Evolutionary conservation across 2,113 vertebrate genomes (phyloP).

Genomic region (Otocyon megalotis): DNA sequence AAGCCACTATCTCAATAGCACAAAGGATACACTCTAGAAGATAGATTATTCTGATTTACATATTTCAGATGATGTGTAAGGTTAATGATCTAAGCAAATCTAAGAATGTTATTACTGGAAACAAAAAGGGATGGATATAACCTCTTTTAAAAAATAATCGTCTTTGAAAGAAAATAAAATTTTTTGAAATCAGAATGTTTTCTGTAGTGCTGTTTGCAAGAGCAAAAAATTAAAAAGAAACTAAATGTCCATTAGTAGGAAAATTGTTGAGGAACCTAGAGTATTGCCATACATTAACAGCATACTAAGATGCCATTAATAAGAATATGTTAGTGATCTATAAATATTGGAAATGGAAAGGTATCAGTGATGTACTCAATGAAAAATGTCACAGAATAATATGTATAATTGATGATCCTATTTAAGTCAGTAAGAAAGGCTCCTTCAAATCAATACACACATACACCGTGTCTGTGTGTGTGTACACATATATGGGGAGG

Average conservation of each 20-base stretch:
- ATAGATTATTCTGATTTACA: slow-evolving; percentile 4
- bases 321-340: neutral
- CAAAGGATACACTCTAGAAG: slow-evolving; percentile 26
- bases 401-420: neutral
- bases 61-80: neutral
- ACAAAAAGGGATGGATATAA: neutral
- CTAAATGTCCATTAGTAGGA: neutral
- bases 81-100: slow-evolving; percentile 28
- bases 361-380: neutral
- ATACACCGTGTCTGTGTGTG: rapidly evolving
- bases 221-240: slow-evolving; percentile 56
- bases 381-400: slow-evolving; percentile 29
- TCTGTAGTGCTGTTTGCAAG: slow-evolving; percentile 18
- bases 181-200: slow-evolving; percentile 58
- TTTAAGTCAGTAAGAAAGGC: slow-evolving; percentile 53
- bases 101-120: slow-evolving; percentile 57
- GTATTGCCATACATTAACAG: neutral
- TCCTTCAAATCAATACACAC: neutral
- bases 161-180: slow-evolving; percentile 52
- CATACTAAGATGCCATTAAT: neutral
- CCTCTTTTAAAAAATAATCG: slow-evolving; percentile 24
- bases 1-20: neutral
- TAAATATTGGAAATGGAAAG: slow-evolving; percentile 50
- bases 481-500: neutral
- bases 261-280: neutral